Base-by-base conservation (phyloP, 2,113 vertebrate species). In the Hydrochoerus hydrochaeris region DNA sequence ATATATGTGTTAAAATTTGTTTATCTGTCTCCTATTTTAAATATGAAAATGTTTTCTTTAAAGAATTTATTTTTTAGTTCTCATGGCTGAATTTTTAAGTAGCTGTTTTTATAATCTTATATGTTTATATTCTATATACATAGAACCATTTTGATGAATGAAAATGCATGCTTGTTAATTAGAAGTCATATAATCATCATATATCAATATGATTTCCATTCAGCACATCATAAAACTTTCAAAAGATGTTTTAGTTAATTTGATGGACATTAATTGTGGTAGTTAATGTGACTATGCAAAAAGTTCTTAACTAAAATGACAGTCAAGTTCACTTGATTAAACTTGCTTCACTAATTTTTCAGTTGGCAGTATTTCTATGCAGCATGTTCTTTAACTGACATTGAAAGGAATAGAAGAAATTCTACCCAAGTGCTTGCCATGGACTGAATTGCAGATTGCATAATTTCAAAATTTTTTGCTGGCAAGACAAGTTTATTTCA, bases 341-440 rank as follows among this genome's bases (percentile, higher is more conserved):
- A 98, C 97, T 98, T 96, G 92, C 94, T 96, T 98, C 94, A 84
- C 89, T 97, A 98, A 97, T 94, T 88, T 98, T 98, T 98, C 93
- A 97, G 46, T 97, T 99, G 98, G 98, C 98, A 98, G 75, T 98
- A 97, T 97, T 97, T 98, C 96, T 97, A 83, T 98, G 95, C 95
- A 91, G 89, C 54, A 54, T 95, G 97, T 98, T 97, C 96, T 98
- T 96, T 97, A 97, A 97, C 97, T 98, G 98, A 96, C 97, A 96
- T 98, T 98, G 98, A 98, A 98, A 98, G 90, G 96, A 97, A 96
- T 97, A 98, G 97, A 98, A 98, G 98, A 99, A 98, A 98, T 98
- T 98, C 98, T 98, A 98, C 92, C 98, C 96, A 97, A 98, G 95
- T 97, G 95, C 97, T 98, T 98, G 63, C 98, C 65, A 73, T 97